Percentiles rank a stretch among this genome's conserved stretches.
Conservation (phyloP, 2,888 invertebrate species). For the Orgyia antiqua region DNA sequence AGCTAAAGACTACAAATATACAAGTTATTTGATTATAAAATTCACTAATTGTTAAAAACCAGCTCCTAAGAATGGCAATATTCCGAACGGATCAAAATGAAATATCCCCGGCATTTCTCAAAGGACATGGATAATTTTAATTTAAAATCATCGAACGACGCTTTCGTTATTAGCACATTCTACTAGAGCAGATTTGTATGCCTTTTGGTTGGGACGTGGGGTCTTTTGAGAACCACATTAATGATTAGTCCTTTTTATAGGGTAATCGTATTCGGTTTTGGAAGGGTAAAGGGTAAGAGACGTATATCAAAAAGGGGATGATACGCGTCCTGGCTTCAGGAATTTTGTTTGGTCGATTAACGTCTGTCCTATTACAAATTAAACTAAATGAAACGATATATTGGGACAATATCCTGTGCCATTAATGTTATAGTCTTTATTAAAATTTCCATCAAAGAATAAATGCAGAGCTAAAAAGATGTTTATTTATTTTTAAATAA, state of each 20-base stretch:
- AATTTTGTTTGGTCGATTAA: constrained; percentile 31
- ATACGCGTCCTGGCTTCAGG: constrained; percentile 26
- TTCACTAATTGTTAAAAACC: constrained; percentile 59
- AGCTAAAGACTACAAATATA: constrained; percentile 47
- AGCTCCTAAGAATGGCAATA: constrained; percentile 47
- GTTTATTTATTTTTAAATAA: too few relatives aligned
- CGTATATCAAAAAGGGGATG: constrained; percentile 36
- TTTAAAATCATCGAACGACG: constrained; percentile 46
- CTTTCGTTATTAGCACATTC: constrained; percentile 28
- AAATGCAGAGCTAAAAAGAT: too few relatives aligned
- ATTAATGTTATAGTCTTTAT: too few relatives aligned
- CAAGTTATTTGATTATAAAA: constrained; percentile 61
- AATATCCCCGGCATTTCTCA: constrained; percentile 55
- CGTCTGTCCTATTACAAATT: constrained; percentile 30
- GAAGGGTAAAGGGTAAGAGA: constrained; percentile 26
- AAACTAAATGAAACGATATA: constrained; percentile 31
- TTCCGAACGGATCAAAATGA: constrained; percentile 60
- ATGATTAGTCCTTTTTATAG: constrained; percentile 37
- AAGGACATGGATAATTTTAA: constrained; percentile 61
- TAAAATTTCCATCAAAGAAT: too few relatives aligned
- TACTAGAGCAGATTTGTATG: constrained; percentile 25
- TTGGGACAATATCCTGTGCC: background rate
- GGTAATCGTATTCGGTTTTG: constrained; percentile 38
- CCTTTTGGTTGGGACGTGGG: constrained; percentile 20
- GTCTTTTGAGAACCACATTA: constrained; percentile 43